Evolutionary conservation across 2,888 invertebrate genomes (phyloP).

Genomic region (Willowsia nigromaculata): DNA sequence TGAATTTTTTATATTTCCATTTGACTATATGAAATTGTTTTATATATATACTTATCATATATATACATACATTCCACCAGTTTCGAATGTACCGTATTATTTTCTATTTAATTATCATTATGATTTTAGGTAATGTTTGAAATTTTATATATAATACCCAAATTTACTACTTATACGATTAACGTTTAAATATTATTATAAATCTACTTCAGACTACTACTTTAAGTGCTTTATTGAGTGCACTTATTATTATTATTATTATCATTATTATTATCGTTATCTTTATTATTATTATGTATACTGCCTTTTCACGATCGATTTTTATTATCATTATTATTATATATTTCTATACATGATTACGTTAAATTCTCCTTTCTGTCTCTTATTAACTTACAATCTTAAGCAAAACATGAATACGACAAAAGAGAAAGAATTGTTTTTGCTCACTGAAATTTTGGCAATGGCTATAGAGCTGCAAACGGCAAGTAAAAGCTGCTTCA

Average conservation of each 20-base stretch:
- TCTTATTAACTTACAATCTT: constrained; percentile 49
- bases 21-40: constrained; percentile 1
- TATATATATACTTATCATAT: constrained; percentile 15
- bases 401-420: constrained; percentile 25
- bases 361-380: constrained; percentile 49
- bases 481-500: constrained; percentile 71
- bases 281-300: constrained; percentile 12
- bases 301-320: constrained; percentile 50
- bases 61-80: constrained; percentile 54
- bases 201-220: constrained; percentile 13
- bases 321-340: constrained; percentile 50
- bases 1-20: constrained; percentile 54
- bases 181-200: constrained; percentile 43
- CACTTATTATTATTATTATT: constrained; percentile 50
- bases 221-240: constrained; percentile 68
- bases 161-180: constrained; percentile 50
- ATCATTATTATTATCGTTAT: constrained; percentile 34
- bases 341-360: not conserved
- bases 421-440: constrained; percentile 52
- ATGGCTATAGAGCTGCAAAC: constrained; percentile 75
- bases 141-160: constrained; percentile 43
- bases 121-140: constrained; percentile 59
- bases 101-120: constrained; percentile 41
- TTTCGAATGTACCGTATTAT: constrained; percentile 62
- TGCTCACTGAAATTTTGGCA: constrained; percentile 73